These are phyloP conservation scores for Halcyon chelicuti DNA, from an alignment of 2,797 vertebrate genomes.

Conservation along the genomic window DNA sequence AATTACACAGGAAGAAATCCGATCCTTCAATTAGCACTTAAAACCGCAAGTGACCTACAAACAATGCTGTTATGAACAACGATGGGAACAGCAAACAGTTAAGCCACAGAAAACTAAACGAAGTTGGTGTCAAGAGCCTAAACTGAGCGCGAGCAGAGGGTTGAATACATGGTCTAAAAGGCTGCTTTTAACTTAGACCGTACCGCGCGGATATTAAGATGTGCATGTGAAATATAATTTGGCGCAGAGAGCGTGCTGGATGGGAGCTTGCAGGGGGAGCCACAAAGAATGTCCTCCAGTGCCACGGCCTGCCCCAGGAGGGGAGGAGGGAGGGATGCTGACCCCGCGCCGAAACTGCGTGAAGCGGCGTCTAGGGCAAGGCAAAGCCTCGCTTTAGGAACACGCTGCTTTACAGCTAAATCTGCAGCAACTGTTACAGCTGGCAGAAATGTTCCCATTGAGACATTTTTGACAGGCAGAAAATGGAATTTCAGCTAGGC, in stretches of 20 bases:
- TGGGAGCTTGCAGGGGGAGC: slow-evolving; percentile 31
- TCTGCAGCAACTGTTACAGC: neutral
- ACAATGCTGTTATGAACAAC: slow-evolving; percentile 64
- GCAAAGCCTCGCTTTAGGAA: neutral
- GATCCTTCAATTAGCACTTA: slow-evolving; percentile 79
- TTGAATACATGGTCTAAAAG: slow-evolving; percentile 53
- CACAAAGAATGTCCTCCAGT: slow-evolving; percentile 40
- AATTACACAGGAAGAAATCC: slow-evolving; percentile 72
- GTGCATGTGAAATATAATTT: slow-evolving; percentile 52
- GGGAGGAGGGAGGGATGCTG: slow-evolving; percentile 44
- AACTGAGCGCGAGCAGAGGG: slow-evolving; percentile 31
- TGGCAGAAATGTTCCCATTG: neutral
- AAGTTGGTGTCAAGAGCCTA: slow-evolving; percentile 63
- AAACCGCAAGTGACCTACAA: slow-evolving; percentile 78
- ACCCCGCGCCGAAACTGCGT: neutral
- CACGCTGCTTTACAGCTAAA: neutral
- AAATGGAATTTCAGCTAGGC: slow-evolving; percentile 24
- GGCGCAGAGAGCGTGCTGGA: slow-evolving; percentile 1
- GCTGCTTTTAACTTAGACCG: slow-evolving; percentile 71
- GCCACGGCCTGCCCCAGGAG: slow-evolving; percentile 19
- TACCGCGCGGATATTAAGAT: slow-evolving; percentile 48
- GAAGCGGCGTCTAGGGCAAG: slow-evolving; percentile 1
- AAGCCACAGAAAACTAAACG: slow-evolving; percentile 56
- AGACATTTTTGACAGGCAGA: neutral
- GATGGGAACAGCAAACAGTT: slow-evolving; percentile 61